phyloP scores from a whole-genome alignment of 1,140 invertebrate genomes.

The Whitmania pigra region DNA sequence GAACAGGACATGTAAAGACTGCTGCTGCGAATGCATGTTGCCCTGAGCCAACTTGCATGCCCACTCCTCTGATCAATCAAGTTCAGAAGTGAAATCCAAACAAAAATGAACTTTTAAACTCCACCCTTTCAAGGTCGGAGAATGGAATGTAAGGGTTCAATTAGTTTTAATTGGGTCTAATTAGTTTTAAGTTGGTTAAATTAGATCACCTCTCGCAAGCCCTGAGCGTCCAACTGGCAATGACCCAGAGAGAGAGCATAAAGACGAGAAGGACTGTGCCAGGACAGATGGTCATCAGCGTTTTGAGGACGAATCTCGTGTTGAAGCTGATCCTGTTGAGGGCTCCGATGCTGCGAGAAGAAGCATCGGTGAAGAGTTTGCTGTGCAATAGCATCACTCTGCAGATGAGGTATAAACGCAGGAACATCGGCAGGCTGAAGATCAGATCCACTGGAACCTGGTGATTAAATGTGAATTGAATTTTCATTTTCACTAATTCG shows the following conservation, averaged over 20 bases:
- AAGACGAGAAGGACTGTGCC: conserved; percentile 93
- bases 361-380: conserved; percentile 38
- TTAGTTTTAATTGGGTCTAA: too few relatives aligned
- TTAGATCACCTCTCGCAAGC: conserved; percentile 85
- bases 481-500: too few relatives aligned
- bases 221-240: conserved; percentile 92
- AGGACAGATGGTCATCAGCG: conserved; percentile 98
- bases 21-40: too few relatives aligned
- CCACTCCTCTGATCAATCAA: too few relatives aligned
- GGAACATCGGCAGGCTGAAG: conserved; percentile 40
- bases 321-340: conserved; percentile 35
- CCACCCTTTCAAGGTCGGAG: too few relatives aligned
- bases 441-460: conserved; percentile 35
- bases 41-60: too few relatives aligned
- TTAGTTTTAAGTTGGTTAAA: too few relatives aligned
- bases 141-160: too few relatives aligned
- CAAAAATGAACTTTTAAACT: too few relatives aligned
- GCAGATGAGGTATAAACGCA: conserved; percentile 36
- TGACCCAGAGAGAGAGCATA: conserved; percentile 97
- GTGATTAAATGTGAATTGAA: not conserved
- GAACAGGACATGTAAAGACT: too few relatives aligned
- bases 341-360: conserved; percentile 39
- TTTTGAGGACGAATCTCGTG: conserved; percentile 96
- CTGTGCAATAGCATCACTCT: conserved; percentile 38
- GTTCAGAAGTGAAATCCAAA: too few relatives aligned